Conservation (phyloP, 2,888 invertebrate species). For the Gymnosoma rotundatum region DNA sequence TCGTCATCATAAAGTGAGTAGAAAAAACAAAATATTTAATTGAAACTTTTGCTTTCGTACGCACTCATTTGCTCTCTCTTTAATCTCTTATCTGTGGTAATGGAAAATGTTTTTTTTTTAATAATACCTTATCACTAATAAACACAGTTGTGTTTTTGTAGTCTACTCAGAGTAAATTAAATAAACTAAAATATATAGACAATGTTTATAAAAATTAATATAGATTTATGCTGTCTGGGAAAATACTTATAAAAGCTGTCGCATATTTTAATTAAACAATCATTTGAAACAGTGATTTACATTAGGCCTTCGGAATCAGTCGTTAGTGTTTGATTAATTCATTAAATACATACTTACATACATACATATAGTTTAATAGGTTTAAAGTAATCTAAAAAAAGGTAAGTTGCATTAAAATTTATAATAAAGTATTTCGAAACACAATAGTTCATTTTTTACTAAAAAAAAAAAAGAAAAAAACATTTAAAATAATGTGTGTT, state of each 20-base stretch:
- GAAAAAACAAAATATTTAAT: constrained; percentile 13
- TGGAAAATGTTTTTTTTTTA: constrained; percentile 22
- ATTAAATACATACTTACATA: no score
- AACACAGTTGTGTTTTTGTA: constrained; percentile 23
- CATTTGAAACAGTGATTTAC: constrained; percentile 38
- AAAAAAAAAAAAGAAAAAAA: no score
- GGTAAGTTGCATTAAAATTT: constrained; percentile 6
- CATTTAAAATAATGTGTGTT: no score
- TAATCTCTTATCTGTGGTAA: constrained; percentile 35
- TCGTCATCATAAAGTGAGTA: constrained; percentile 1
- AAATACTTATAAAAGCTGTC: constrained; percentile 48
- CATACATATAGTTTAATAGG: no score
- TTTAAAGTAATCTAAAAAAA: constrained; percentile 12
- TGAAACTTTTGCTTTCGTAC: neutral
- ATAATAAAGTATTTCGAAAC: neutral
- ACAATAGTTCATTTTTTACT: no score
- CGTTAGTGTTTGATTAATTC: no score
- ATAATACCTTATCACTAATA: constrained; percentile 59
- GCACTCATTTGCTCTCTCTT: neutral
- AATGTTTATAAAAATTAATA: constrained; percentile 22
- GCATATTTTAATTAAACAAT: constrained; percentile 37
- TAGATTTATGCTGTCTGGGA: constrained; percentile 50
- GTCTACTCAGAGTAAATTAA: constrained; percentile 36
- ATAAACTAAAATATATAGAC: constrained; percentile 26
- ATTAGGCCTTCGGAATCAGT: constrained; percentile 22